Evolutionary conservation across 2,113 vertebrate genomes (phyloP).

Genomic region (Pseudois nayaur): DNA sequence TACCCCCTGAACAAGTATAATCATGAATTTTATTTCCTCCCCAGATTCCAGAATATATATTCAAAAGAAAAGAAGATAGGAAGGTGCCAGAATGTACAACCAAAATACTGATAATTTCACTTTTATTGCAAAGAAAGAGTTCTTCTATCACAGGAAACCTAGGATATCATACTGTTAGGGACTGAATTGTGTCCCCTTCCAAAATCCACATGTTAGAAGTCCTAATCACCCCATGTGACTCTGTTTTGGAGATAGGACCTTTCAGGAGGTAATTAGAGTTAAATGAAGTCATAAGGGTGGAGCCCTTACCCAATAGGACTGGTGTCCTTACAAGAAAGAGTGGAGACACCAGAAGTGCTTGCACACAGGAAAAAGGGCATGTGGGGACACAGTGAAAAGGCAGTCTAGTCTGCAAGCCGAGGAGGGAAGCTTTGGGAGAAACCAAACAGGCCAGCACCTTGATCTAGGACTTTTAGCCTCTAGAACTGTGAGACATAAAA

Average conservation of each 20-base stretch:
- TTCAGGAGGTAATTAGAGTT: neutral
- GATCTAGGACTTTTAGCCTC: neutral
- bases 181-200: neutral
- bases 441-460: neutral
- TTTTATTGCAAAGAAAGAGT: constrained; percentile 6
- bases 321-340: neutral
- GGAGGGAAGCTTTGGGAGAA: neutral
- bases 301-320: neutral
- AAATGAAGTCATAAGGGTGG: neutral
- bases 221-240: neutral
- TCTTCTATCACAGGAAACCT: neutral
- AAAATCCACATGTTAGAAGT: neutral
- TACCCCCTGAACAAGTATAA: neutral
- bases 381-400: neutral
- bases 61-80: neutral
- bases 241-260: neutral
- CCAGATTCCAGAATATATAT: constrained; percentile 24
- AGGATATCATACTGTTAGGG: neutral
- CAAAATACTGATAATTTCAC: neutral
- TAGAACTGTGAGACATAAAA: neutral
- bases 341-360: neutral
- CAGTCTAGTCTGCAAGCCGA: neutral
- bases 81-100: neutral
- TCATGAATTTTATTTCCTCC: neutral
- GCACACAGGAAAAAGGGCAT: neutral